Evolutionary conservation across 2,888 invertebrate species (phyloP).

Genomic region (Malthinus flaveolus): DNA sequence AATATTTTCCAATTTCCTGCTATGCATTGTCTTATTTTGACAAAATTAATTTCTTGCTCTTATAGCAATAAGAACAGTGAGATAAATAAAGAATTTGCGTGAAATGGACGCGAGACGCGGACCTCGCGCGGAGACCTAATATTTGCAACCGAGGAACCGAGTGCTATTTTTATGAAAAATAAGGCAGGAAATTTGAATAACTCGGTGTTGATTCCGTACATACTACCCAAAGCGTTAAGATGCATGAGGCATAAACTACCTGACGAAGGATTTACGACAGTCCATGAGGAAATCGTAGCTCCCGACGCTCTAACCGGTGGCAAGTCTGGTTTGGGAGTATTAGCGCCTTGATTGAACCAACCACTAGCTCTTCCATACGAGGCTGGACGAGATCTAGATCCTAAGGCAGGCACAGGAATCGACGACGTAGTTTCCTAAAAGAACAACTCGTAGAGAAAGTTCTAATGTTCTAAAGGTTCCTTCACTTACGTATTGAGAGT

Average conservation of each 20-base stretch:
- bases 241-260: constrained; percentile 3
- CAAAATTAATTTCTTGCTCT: too few species aligned
- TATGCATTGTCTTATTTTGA: too few species aligned
- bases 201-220: too few species aligned
- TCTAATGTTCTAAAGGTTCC: background rate
- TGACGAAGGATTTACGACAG: constrained; percentile 31
- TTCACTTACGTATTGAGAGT: constrained; percentile 14
- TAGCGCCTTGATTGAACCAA: constrained; percentile 47
- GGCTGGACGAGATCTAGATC: constrained; percentile 52
- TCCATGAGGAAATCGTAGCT: constrained; percentile 46
- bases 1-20: too few species aligned
- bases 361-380: constrained; percentile 59
- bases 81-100: too few species aligned
- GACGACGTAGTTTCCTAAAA: constrained; percentile 34
- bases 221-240: too few species aligned
- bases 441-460: background rate
- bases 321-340: constrained; percentile 30
- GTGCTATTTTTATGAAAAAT: too few species aligned
- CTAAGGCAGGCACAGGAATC: constrained; percentile 36
- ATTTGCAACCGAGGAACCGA: too few species aligned
- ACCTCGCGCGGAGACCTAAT: too few species aligned
- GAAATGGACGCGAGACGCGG: too few species aligned
- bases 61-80: too few species aligned
- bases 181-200: too few species aligned
- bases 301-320: constrained; percentile 38